Evolutionary conservation across 1,140 invertebrate genomes (phyloP).

Genomic region (Tribolium castaneum): DNA sequence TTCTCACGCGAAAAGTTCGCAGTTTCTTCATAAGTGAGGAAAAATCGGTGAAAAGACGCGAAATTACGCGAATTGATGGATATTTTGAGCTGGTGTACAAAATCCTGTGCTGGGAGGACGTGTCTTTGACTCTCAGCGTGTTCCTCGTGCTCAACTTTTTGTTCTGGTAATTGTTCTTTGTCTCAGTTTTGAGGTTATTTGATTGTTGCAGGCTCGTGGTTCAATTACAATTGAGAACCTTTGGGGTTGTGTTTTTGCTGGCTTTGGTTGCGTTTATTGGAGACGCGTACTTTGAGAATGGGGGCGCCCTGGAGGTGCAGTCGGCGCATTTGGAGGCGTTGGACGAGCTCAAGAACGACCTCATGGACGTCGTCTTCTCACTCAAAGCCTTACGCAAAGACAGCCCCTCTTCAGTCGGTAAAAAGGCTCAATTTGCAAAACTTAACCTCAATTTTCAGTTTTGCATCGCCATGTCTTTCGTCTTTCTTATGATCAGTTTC

Average conservation of each 20-base stretch:
- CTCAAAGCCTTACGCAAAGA: conserved; percentile 46
- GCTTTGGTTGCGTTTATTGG: conserved; percentile 39
- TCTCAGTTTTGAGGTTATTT: conserved; percentile 3
- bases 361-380: conserved; percentile 13
- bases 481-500: conserved; percentile 46
- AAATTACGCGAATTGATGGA: conserved; percentile 45
- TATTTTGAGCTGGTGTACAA: conserved; percentile 49
- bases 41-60: conserved; percentile 7
- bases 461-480: conserved; percentile 43
- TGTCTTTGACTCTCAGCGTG: conserved; percentile 39
- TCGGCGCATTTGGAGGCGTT: conserved; percentile 38
- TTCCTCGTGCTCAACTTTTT: conserved; percentile 45
- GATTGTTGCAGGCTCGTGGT: conserved; percentile 47
- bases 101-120: conserved; percentile 51
- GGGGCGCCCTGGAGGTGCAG: neutral
- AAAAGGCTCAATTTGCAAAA: neutral
- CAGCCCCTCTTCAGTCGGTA: conserved; percentile 48
- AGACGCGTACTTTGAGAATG: conserved; percentile 46
- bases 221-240: conserved; percentile 46
- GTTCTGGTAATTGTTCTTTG: conserved; percentile 38
- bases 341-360: conserved; percentile 1
- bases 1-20: conserved; percentile 1
- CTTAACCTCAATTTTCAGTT: conserved; percentile 48
- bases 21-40: neutral
- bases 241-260: conserved; percentile 46